phyloP scores from a whole-genome alignment of 2,888 invertebrate genomes.

The Oscheius sp. region DNA sequence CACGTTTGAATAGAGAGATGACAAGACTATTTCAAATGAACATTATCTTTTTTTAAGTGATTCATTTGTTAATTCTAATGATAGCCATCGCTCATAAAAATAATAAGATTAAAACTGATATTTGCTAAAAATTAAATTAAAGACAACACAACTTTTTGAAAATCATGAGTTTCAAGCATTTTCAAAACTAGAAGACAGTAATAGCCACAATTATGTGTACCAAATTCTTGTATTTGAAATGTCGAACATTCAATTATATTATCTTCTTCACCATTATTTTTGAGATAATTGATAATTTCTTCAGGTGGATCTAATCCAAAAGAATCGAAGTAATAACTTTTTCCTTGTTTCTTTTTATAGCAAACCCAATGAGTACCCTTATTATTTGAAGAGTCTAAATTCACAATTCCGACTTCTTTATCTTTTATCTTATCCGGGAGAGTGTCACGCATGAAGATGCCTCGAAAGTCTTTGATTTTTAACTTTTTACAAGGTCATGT shows the following conservation, averaged over 20 bases:
- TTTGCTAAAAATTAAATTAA: constrained; percentile 33
- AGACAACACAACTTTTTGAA: constrained; percentile 39
- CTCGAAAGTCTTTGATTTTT: constrained; percentile 27
- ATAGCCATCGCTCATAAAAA: constrained; percentile 37
- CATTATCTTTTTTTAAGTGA: constrained; percentile 44
- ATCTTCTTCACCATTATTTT: constrained; percentile 32
- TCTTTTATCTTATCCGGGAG: constrained; percentile 12
- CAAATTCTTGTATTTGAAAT: too few relatives aligned
- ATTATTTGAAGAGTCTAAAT: constrained; percentile 10
- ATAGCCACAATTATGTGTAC: constrained; percentile 34
- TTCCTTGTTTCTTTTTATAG: too few relatives aligned
- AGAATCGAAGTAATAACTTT: constrained; percentile 29
- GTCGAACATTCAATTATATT: constrained; percentile 26
- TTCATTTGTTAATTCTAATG: constrained; percentile 38
- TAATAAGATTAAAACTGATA: constrained; percentile 31
- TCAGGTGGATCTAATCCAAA: constrained; percentile 25
- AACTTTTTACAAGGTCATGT: constrained; percentile 31
- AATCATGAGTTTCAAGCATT: constrained; percentile 34
- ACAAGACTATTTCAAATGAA: constrained; percentile 40
- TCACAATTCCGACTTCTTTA: constrained; percentile 16
- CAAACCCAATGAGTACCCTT: too few relatives aligned
- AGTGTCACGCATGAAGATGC: constrained; percentile 13
- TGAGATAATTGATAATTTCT: constrained; percentile 27
- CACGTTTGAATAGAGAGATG: too few relatives aligned
- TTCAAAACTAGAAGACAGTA: constrained; percentile 35